A percentile compares a stretch with the other conserved stretches of the same genome.
phyloP scores from a whole-genome alignment of 2,797 vertebrate species.

The Lithobates sylvaticus region DNA sequence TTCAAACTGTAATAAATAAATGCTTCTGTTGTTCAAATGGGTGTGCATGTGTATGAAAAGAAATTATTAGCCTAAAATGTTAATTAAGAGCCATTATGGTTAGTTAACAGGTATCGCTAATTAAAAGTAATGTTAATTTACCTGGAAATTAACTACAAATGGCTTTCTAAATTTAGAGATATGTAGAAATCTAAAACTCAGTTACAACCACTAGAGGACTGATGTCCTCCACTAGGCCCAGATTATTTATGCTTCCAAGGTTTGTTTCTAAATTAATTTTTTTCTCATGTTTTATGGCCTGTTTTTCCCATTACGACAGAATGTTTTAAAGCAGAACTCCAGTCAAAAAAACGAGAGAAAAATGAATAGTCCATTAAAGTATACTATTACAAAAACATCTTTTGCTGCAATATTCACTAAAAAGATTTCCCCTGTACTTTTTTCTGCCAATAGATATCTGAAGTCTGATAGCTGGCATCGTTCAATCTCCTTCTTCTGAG shows the following conservation, averaged over 20 bases:
- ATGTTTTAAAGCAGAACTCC: too few species aligned
- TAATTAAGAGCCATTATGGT: constrained; percentile 40
- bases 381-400: too few species aligned
- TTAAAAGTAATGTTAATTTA: constrained; percentile 53
- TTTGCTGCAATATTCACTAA: too few species aligned
- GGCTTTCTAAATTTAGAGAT: constrained; percentile 26
- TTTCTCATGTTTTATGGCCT: too few species aligned
- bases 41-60: constrained; percentile 14
- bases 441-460: too few species aligned
- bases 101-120: constrained; percentile 38
- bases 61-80: constrained; percentile 46
- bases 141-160: constrained; percentile 42
- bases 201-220: neutral
- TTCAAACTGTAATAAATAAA: constrained; percentile 32
- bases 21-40: neutral
- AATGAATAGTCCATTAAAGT: too few species aligned
- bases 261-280: too few species aligned
- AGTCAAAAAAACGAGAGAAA: too few species aligned
- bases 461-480: too few species aligned
- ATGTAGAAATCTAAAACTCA: neutral
- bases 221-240: neutral
- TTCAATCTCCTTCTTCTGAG: too few species aligned
- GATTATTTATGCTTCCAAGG: neutral
- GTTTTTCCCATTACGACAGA: too few species aligned
- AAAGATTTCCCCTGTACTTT: too few species aligned